These are phyloP conservation scores for Petroica traversi DNA, from an alignment of 2,113 vertebrate genomes.

Conservation along the genomic window DNA sequence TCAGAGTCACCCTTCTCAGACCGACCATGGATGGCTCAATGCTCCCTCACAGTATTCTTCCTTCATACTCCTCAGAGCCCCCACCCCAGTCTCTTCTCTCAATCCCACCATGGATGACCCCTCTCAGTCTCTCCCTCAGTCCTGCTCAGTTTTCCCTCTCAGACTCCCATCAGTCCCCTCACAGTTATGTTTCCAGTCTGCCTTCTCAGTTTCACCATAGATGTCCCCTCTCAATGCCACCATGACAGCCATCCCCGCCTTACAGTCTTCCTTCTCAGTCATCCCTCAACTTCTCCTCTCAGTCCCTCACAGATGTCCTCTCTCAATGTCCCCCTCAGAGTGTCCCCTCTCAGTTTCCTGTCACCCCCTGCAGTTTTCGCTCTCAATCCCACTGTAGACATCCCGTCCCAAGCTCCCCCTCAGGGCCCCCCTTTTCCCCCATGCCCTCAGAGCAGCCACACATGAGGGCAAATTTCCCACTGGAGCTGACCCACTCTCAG, in stretches of 20 bases:
- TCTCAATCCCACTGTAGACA: neutral
- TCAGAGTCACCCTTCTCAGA: neutral
- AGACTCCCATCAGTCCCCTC: neutral
- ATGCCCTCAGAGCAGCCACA: neutral
- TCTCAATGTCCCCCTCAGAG: neutral
- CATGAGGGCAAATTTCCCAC: neutral
- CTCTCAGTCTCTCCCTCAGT: neutral
- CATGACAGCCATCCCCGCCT: neutral
- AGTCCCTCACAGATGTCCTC: neutral
- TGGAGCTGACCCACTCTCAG: neutral
- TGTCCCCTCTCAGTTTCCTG: neutral
- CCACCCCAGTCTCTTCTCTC: too few relatives aligned
- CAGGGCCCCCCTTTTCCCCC: neutral
- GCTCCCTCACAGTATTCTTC: neutral
- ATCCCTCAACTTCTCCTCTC: neutral
- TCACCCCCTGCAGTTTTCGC: neutral
- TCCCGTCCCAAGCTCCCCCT: neutral
- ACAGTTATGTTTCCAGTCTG: neutral
- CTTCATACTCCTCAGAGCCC: neutral
- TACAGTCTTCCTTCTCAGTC: neutral
- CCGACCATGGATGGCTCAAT: neutral
- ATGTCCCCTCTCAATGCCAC: neutral
- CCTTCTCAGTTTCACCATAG: neutral
- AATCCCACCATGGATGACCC: too few relatives aligned
- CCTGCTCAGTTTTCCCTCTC: neutral